Percentiles rank a stretch among this genome's conserved stretches.
Evolutionary conservation across 2,797 vertebrate species (phyloP).

Genomic region (Brachyalestes nurse): DNA sequence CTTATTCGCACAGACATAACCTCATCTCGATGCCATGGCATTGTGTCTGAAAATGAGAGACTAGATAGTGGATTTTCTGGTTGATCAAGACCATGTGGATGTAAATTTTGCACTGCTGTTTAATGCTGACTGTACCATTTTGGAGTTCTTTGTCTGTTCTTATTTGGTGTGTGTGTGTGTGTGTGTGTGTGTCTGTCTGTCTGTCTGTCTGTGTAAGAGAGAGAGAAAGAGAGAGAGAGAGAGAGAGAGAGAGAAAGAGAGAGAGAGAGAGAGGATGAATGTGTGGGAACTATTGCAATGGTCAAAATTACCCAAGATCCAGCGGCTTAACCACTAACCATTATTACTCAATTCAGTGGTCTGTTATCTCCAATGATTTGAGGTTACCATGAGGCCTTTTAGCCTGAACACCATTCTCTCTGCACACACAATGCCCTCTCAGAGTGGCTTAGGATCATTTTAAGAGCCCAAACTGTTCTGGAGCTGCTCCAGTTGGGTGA

Average conservation of each 20-base stretch:
- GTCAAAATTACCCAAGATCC: not conserved
- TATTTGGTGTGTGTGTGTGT: slow-evolving; percentile 30
- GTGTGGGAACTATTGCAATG: slow-evolving; percentile 12
- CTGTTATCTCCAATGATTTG: slow-evolving; percentile 37
- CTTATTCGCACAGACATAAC: slow-evolving; percentile 43
- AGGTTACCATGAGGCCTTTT: slow-evolving; percentile 2
- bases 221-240: not conserved
- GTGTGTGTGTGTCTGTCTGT: slow-evolving; percentile 26
- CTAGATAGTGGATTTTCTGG: slow-evolving; percentile 26
- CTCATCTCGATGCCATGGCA: slow-evolving; percentile 35
- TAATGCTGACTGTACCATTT: slow-evolving; percentile 3
- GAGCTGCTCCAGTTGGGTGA: not conserved
- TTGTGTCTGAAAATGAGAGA: slow-evolving; percentile 23
- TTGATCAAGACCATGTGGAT: slow-evolving; percentile 22
- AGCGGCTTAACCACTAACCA: slow-evolving; percentile 40
- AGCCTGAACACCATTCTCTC: not conserved
- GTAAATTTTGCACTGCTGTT: not conserved
- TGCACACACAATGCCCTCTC: not conserved
- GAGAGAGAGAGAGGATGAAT: not conserved
- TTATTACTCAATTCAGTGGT: slow-evolving; percentile 43
- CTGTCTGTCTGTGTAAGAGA: slow-evolving; percentile 9
- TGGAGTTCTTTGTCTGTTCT: not conserved
- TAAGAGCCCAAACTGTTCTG: not conserved
- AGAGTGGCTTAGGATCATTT: slow-evolving; percentile 8
- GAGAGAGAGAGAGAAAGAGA: not conserved